phyloP scores from a whole-genome alignment of 2,888 invertebrate genomes.

The Gisinianus flammeolus region DNA sequence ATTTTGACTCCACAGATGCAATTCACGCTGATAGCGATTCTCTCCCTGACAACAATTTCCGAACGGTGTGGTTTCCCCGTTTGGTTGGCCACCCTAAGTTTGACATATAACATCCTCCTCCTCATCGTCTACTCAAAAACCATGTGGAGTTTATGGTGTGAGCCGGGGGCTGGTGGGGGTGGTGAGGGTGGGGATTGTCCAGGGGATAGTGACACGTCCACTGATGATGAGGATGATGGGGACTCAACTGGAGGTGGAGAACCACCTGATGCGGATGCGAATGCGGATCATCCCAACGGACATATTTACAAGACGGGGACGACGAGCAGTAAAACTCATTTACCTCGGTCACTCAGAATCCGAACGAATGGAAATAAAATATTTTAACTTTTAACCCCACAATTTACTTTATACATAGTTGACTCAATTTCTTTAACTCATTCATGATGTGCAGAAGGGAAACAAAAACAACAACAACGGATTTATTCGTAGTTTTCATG shows the following conservation, averaged over 20 bases:
- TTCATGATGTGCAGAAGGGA: too few relatives aligned
- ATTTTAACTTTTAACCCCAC: too few relatives aligned
- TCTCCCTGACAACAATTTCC: constrained; percentile 12
- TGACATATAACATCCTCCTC: constrained; percentile 15
- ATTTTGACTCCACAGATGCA: constrained; percentile 16
- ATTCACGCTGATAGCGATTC: constrained; percentile 7
- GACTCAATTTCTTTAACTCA: too few relatives aligned
- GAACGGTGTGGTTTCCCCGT: constrained; percentile 25
- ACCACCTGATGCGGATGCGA: not conserved
- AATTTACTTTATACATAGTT: too few relatives aligned
- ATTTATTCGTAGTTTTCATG: too few relatives aligned
- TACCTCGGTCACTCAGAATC: too few relatives aligned
- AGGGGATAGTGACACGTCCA: not conserved
- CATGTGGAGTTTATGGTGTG: constrained; percentile 16
- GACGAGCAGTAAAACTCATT: too few relatives aligned
- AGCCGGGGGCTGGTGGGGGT: not conserved
- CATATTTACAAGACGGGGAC: not conserved
- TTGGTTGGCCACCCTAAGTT: constrained; percentile 15
- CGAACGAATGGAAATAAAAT: too few relatives aligned
- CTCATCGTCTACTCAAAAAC: constrained; percentile 15
- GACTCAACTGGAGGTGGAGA: too few relatives aligned
- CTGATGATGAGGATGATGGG: not conserved
- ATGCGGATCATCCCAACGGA: not conserved
- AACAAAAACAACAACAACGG: too few relatives aligned
- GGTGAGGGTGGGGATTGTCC: too few relatives aligned